Conservation (phyloP, 2,113 vertebrate species). For the Odocoileus hemionus region DNA sequence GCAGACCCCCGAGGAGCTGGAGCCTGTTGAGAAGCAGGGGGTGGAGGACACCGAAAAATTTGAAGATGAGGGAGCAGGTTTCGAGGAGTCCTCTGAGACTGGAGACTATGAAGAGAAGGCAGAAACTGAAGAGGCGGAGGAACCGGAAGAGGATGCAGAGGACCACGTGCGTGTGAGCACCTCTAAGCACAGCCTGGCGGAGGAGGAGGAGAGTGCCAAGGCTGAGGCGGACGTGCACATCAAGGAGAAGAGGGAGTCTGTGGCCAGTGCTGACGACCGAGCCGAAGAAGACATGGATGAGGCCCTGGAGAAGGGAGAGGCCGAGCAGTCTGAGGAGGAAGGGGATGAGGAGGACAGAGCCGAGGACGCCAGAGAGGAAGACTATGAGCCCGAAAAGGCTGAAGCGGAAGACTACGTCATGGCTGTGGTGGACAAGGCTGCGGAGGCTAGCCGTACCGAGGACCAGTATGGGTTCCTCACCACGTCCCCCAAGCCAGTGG, state of each 20-base stretch:
- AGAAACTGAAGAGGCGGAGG: slow-evolving; percentile 91
- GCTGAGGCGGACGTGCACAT: slow-evolving; percentile 54
- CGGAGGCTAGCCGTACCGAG: slow-evolving; percentile 73
- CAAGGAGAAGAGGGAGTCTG: slow-evolving; percentile 77
- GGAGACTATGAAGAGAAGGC: slow-evolving; percentile 94
- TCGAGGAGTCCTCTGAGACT: slow-evolving; percentile 91
- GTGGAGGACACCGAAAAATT: slow-evolving; percentile 88
- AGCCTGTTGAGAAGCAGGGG: slow-evolving; percentile 84
- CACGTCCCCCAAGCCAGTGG: slow-evolving; percentile 81
- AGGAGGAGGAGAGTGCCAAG: slow-evolving; percentile 68
- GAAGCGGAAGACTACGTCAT: slow-evolving; percentile 79
- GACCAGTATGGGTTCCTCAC: slow-evolving; percentile 78
- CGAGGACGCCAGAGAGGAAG: slow-evolving; percentile 78
- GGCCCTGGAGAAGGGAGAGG: slow-evolving; percentile 81
- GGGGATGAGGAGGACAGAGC: slow-evolving; percentile 79
- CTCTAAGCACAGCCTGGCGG: slow-evolving; percentile 63
- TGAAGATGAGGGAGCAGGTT: slow-evolving; percentile 93
- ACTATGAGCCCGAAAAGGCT: slow-evolving; percentile 77
- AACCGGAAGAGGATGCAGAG: slow-evolving; percentile 80
- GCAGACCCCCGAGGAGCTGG: slow-evolving; percentile 89
- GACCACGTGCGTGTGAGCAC: slow-evolving; percentile 53
- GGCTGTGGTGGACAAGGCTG: slow-evolving; percentile 81
- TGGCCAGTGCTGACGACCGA: slow-evolving; percentile 75
- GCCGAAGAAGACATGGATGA: slow-evolving; percentile 83
- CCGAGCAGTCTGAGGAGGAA: slow-evolving; percentile 79